Evolutionary conservation across 2,888 invertebrate genomes (phyloP), one percentile per base, ranked within the genome.

Genomic region (Lapara coniferarum): DNA sequence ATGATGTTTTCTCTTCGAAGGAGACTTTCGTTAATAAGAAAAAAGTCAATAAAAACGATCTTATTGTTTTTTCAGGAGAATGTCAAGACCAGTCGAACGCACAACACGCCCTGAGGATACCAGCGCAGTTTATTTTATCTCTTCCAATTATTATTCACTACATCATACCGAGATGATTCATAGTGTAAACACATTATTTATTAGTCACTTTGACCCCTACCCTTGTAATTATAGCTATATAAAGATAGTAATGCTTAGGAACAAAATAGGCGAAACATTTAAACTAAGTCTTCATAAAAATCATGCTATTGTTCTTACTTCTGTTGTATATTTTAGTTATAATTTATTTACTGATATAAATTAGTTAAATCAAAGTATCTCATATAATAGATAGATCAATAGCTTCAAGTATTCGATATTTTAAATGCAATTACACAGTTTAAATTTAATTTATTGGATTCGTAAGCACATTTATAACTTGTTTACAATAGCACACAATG

Each of bases 31-130:
- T 25, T 25, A 25, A 56, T n/a, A 4, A 6, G 16, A 14, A 3
- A 16, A n/a, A 19, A 56, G n/a, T 56, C 16, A 63, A 46, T 16
- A 5, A 30, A 52, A 66, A 37, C 1, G 6, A 6, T 49, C n/a
- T 16, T 16, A 19, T 59, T 59, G 67, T 72, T 72, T 78, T 92
- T 91, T 7, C 93, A 96, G 96, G 96, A 78, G 95, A 96, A 87
- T 96, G 96, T 89, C 94, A 92, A 86, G 93, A 92, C 74, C 86
- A 88, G 72, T 87, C 90, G 63, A 92, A 83, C 80, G 78, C 81
- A 63, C 89, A 90, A 72, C 82, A 87, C 14, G 74, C 80, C n/a
- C 75, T 81, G 59, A 82, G 85, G 76, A 81, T 87, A 84, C 80
- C 87, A 19, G 78, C 86, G 14, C 78, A 81, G 7, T 76, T 82